Evolutionary conservation across 2,113 vertebrate genomes (phyloP).

Genomic region (Equus przewalskii): DNA sequence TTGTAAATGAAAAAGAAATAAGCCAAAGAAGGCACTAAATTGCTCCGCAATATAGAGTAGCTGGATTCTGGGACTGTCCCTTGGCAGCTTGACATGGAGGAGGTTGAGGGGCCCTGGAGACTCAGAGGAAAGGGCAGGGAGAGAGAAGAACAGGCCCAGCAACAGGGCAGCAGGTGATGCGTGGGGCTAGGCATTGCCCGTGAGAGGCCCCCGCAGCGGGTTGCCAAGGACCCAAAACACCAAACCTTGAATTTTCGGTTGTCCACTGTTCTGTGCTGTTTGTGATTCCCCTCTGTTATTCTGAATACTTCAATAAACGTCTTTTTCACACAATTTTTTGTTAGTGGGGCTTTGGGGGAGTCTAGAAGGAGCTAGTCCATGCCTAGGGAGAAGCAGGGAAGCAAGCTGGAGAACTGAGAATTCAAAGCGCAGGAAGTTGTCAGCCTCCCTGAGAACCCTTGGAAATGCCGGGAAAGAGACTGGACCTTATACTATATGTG

Average conservation of each 20-base stretch:
- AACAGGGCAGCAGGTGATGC: not conserved
- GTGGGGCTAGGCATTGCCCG: not conserved
- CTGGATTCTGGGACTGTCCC: not conserved
- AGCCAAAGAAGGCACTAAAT: not conserved
- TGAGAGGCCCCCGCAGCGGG: not conserved
- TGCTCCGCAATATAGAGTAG: not conserved
- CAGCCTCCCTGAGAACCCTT: not conserved
- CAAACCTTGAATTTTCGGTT: not conserved
- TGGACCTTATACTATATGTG: not conserved
- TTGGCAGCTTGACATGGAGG: not conserved
- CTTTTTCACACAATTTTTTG: not conserved
- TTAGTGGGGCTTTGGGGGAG: not conserved
- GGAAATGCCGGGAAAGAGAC: not conserved
- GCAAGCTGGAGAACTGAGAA: not conserved
- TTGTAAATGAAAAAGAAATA: not conserved
- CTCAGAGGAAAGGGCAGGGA: not conserved
- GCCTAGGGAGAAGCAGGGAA: not conserved
- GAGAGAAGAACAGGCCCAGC: not conserved
- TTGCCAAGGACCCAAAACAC: not conserved
- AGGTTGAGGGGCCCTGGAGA: not conserved
- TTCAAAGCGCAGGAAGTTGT: not conserved
- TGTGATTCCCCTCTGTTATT: not conserved
- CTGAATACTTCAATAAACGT: not conserved
- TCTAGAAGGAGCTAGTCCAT: not conserved
- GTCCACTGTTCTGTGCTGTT: not conserved